These are phyloP conservation scores for Piprites chloris DNA, from an alignment of 2,113 vertebrate genomes.

Conservation along the genomic window DNA sequence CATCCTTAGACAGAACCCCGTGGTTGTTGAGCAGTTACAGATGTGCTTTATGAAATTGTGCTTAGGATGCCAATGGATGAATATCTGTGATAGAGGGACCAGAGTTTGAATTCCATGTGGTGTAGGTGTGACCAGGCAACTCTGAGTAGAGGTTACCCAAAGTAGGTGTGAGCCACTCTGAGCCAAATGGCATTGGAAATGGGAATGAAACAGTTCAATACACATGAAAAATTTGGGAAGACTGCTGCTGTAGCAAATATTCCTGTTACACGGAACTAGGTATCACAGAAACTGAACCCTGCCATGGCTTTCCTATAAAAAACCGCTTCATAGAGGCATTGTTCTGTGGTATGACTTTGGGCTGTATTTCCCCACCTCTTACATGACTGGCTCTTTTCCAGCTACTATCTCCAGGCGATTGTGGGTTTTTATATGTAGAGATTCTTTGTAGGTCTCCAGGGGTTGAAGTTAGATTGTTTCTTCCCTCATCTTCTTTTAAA, in stretches of 20 bases:
- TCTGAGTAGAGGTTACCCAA: neutral
- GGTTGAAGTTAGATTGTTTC: neutral
- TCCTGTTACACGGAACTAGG: neutral
- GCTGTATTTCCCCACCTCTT: neutral
- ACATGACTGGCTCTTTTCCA: neutral
- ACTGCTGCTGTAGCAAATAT: neutral
- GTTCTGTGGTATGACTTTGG: neutral
- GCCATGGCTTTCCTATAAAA: neutral
- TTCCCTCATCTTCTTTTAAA: neutral
- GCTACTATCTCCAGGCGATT: neutral
- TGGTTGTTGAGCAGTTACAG: neutral
- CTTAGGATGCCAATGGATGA: neutral
- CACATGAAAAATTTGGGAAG: neutral
- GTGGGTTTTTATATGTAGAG: neutral
- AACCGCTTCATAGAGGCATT: neutral
- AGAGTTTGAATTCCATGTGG: neutral
- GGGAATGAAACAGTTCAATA: neutral
- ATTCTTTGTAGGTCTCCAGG: neutral
- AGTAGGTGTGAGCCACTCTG: accelerated
- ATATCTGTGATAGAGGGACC: neutral
- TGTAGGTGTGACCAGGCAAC: neutral
- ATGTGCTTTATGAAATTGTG: neutral
- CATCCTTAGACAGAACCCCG: neutral
- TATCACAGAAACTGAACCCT: neutral
- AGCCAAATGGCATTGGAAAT: neutral